phyloP scores from a whole-genome alignment of 2,888 invertebrate genomes.

The Euplexia lucipara region DNA sequence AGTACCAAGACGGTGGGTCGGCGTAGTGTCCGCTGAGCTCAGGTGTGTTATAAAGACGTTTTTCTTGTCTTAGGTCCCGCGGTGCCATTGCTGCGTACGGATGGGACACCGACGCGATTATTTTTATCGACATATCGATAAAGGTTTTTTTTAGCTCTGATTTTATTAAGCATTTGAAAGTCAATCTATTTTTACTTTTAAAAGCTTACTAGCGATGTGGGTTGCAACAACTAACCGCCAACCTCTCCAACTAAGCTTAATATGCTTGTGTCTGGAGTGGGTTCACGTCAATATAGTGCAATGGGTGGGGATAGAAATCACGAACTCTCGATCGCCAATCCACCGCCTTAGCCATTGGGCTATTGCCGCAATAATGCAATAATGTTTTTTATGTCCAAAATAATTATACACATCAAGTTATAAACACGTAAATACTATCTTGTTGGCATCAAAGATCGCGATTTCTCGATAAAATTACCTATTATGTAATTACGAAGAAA shows the following conservation, averaged over 20 bases:
- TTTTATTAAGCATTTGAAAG: neutral
- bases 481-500: neutral
- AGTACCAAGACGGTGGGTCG: conserved; percentile 76
- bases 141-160: neutral
- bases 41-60: conserved; percentile 88
- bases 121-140: conserved; percentile 43
- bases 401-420: neutral
- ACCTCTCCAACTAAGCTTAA: too few relatives aligned
- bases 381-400: neutral
- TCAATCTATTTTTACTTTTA: too few relatives aligned
- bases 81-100: conserved; percentile 72
- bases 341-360: too few relatives aligned
- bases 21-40: conserved; percentile 74
- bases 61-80: conserved; percentile 82
- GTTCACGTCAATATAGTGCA: too few relatives aligned
- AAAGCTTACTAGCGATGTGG: too few relatives aligned
- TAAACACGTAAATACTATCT: neutral
- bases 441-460: neutral
- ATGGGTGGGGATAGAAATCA: too few relatives aligned
- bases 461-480: neutral
- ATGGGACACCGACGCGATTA: conserved; percentile 46
- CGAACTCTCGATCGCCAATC: too few relatives aligned
- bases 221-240: too few relatives aligned
- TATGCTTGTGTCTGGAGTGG: too few relatives aligned
- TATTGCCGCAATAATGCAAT: too few relatives aligned